Evolutionary conservation across 1,140 invertebrate genomes (phyloP).

Genomic region (Dreissena polymorpha): DNA sequence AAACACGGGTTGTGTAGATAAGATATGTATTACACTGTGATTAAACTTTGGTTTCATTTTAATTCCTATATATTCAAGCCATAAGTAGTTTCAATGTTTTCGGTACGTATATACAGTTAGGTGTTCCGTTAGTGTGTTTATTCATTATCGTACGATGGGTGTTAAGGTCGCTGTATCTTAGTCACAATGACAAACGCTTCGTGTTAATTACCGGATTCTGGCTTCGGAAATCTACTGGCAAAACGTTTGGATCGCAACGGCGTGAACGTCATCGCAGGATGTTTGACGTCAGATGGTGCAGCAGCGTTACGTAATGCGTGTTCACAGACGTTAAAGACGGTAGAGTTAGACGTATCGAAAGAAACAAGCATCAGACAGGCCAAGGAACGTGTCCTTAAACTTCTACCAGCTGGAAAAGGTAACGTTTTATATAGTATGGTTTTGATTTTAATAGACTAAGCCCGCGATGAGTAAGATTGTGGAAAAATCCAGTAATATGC

Average conservation of each 20-base stretch:
- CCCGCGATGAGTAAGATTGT: too few species aligned
- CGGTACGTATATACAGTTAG: too few species aligned
- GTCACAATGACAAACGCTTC: slow-evolving; percentile 22
- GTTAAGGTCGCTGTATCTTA: not conserved
- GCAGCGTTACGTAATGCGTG: not conserved
- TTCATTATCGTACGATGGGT: slow-evolving; percentile 1
- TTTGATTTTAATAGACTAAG: too few species aligned
- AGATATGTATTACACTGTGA: too few species aligned
- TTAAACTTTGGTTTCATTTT: too few species aligned
- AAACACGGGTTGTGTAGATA: too few species aligned
- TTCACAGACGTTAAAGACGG: not conserved
- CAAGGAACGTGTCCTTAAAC: not conserved
- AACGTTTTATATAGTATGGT: slow-evolving; percentile 36
- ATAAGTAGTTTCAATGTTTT: too few species aligned
- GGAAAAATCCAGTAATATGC: too few species aligned
- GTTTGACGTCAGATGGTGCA: slow-evolving; percentile 59
- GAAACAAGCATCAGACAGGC: slow-evolving; percentile 24
- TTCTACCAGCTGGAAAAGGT: slow-evolving; percentile 25
- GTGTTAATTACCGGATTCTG: slow-evolving; percentile 80
- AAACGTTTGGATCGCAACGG: slow-evolving; percentile 75
- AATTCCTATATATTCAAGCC: too few species aligned
- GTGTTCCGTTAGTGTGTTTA: too few species aligned
- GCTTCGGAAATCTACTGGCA: slow-evolving; percentile 79
- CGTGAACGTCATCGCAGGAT: slow-evolving; percentile 80
- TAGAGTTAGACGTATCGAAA: slow-evolving; percentile 27